Conservation (phyloP, 2,113 vertebrate genomes). For the Emydocephalus ijimae region DNA sequence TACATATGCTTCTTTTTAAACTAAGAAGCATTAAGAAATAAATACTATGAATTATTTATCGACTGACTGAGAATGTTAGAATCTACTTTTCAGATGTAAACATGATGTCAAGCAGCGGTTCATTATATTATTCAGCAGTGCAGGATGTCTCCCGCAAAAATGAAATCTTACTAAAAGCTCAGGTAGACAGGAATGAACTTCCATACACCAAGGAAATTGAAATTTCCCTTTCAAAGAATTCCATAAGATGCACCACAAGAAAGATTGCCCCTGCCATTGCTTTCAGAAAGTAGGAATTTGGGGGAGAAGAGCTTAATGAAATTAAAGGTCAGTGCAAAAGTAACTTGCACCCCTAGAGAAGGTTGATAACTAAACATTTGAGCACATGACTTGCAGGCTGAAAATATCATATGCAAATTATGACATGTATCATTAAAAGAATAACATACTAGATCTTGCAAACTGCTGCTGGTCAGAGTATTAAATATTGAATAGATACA, state of each 20-base stretch:
- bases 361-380: background rate
- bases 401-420: background rate
- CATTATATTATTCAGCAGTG: background rate
- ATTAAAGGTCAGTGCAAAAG: background rate
- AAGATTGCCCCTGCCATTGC: background rate
- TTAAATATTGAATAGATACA: background rate
- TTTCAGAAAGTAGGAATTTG: background rate
- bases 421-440: background rate
- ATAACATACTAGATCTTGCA: background rate
- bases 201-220: background rate
- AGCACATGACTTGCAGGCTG: background rate
- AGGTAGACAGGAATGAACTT: background rate
- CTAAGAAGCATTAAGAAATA: conserved; percentile 50
- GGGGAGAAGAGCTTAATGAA: background rate
- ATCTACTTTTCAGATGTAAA: background rate
- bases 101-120: background rate
- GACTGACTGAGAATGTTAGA: background rate
- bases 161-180: background rate
- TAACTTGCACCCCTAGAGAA: background rate
- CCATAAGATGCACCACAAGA: background rate
- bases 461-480: background rate
- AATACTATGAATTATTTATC: conserved; percentile 15
- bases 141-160: background rate
- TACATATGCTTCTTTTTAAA: conserved; percentile 47
- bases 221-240: background rate